Conservation (phyloP, 2,888 invertebrate genomes). For the Tineola bisselliella region DNA sequence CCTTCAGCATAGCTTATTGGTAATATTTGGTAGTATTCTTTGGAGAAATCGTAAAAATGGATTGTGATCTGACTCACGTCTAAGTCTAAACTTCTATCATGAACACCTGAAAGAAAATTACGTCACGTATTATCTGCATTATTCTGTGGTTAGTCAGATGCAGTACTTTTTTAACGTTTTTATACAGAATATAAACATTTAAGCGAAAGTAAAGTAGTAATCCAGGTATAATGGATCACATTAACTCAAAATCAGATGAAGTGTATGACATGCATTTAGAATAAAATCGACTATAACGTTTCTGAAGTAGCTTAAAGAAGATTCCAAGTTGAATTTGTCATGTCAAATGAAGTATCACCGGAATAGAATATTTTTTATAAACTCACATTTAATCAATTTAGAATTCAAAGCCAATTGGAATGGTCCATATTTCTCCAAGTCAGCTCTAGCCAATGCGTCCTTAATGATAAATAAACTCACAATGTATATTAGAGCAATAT, state of each 20-base stretch:
- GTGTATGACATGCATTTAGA: too few relatives aligned
- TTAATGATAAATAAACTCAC: not conserved
- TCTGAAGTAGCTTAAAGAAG: too few relatives aligned
- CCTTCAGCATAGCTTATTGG: slow-evolving; percentile 37
- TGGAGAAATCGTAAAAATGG: slow-evolving; percentile 55
- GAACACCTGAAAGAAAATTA: slow-evolving; percentile 35
- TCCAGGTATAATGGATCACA: too few relatives aligned
- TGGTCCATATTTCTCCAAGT: slow-evolving; percentile 46
- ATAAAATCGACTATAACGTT: too few relatives aligned
- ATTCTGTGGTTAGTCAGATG: too few relatives aligned
- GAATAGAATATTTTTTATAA: not conserved
- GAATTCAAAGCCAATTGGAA: slow-evolving; percentile 43
- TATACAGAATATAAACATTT: too few relatives aligned
- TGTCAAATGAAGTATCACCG: too few relatives aligned
- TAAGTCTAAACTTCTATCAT: slow-evolving; percentile 35
- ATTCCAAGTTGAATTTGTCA: too few relatives aligned
- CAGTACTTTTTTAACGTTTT: too few relatives aligned
- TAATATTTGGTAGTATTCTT: slow-evolving; percentile 31
- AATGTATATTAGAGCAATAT: not conserved
- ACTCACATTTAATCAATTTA: slow-evolving; percentile 52
- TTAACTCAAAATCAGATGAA: too few relatives aligned
- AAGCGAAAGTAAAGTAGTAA: too few relatives aligned
- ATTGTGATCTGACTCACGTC: slow-evolving; percentile 41
- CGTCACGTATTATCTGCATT: too few relatives aligned
- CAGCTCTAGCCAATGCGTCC: slow-evolving; percentile 24